These are phyloP conservation scores for Drosophila merina DNA, from an alignment of 2,888 invertebrate genomes.

Conservation along the genomic window DNA sequence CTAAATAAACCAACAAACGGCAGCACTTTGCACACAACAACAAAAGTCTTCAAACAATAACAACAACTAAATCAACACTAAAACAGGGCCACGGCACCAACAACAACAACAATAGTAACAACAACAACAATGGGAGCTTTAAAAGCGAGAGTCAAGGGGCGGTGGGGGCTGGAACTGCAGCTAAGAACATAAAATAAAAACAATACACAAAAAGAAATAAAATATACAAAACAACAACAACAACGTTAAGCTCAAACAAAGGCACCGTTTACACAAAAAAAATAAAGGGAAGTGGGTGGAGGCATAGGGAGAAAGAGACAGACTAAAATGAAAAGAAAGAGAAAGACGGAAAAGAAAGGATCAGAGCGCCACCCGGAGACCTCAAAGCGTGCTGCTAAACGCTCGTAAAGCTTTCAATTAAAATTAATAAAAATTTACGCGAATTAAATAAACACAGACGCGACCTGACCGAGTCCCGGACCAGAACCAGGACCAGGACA, in stretches of 20 bases:
- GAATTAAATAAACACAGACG: slow-evolving; percentile 72
- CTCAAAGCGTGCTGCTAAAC: slow-evolving; percentile 39
- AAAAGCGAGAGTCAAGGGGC: slow-evolving; percentile 17
- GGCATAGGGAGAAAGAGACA: not conserved
- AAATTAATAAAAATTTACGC: slow-evolving; percentile 78
- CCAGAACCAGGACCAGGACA: slow-evolving; percentile 1
- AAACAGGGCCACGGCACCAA: slow-evolving; percentile 32
- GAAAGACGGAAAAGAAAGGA: not conserved
- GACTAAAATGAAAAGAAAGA: not conserved
- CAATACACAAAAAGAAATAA: slow-evolving; percentile 15
- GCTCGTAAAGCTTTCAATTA: slow-evolving; percentile 78
- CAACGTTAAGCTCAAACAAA: slow-evolving; percentile 65
- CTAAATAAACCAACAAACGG: slow-evolving; percentile 17
- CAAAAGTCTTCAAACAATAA: slow-evolving; percentile 42
- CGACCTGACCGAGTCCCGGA: not conserved
- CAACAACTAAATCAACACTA: slow-evolving; percentile 49
- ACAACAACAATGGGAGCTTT: slow-evolving; percentile 11
- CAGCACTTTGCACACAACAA: slow-evolving; percentile 43
- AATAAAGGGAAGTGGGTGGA: too few relatives aligned
- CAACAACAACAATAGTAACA: slow-evolving; percentile 4
- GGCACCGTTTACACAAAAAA: slow-evolving; percentile 39
- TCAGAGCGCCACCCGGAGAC: not conserved
- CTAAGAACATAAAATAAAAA: slow-evolving; percentile 19
- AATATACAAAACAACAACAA: slow-evolving; percentile 12
- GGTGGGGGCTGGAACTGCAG: slow-evolving; percentile 3